phyloP scores from a whole-genome alignment of 2,113 vertebrate genomes.

The Colaptes auratus region DNA sequence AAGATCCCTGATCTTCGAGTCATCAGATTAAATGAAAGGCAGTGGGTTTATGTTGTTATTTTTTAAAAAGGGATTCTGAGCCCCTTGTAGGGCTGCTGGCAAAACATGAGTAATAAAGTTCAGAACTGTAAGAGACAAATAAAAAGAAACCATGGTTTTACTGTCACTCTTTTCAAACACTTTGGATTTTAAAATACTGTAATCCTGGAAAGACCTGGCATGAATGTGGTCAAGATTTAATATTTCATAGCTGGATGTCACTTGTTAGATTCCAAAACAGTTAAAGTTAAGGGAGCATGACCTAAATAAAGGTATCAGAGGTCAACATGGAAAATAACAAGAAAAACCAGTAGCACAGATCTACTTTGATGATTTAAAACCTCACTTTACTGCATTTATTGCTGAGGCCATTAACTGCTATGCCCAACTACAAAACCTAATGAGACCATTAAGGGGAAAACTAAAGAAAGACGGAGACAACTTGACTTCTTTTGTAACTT shows the following conservation, averaged over 20 bases:
- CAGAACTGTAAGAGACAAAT: not conserved
- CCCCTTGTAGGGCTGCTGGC: not conserved
- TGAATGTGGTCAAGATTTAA: not conserved
- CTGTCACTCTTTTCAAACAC: not conserved
- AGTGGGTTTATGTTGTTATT: not conserved
- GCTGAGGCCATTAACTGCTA: slow-evolving; percentile 66
- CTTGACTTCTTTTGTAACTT: slow-evolving; percentile 49
- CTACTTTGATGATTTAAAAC: slow-evolving; percentile 44
- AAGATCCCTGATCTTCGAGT: not conserved
- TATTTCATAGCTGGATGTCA: not conserved
- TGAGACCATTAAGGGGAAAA: slow-evolving; percentile 71
- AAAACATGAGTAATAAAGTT: not conserved
- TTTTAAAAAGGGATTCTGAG: not conserved
- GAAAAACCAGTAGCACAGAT: slow-evolving; percentile 32
- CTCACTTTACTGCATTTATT: slow-evolving; percentile 60
- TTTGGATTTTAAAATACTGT: not conserved
- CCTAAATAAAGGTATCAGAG: slow-evolving; percentile 28
- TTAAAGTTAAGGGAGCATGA: slow-evolving; percentile 21
- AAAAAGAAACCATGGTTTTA: not conserved
- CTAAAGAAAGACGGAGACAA: slow-evolving; percentile 49
- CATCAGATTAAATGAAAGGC: not conserved
- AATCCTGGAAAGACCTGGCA: not conserved
- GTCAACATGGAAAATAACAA: slow-evolving; percentile 44
- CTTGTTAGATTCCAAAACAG: not conserved
- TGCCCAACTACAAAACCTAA: slow-evolving; percentile 67